phyloP scores from a whole-genome alignment of 1,140 invertebrate species.

The Temnothorax nylanderi region DNA sequence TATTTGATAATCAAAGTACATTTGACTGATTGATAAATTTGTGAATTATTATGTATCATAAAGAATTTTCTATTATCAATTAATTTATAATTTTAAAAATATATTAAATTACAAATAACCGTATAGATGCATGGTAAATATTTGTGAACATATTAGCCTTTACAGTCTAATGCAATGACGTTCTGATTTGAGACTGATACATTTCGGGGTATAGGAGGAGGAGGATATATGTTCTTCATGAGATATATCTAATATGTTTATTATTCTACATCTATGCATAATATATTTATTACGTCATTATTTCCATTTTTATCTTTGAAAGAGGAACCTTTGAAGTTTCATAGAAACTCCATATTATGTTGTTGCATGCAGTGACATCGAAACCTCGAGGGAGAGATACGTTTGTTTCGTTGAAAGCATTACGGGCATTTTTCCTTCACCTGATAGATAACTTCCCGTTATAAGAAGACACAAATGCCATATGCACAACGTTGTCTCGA shows the following conservation, averaged over 20 bases:
- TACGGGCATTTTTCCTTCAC: slow-evolving; percentile 39
- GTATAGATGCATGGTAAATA: background rate
- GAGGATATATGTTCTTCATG: background rate
- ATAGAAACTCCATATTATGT: background rate
- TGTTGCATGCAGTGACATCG: slow-evolving; percentile 13
- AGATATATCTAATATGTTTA: background rate
- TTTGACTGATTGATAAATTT: background rate
- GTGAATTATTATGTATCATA: background rate
- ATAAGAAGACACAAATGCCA: slow-evolving; percentile 63
- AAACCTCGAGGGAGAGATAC: slow-evolving; percentile 55
- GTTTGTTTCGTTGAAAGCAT: slow-evolving; percentile 43
- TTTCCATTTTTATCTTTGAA: background rate
- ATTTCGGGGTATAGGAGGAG: background rate
- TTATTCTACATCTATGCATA: background rate
- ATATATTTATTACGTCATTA: background rate
- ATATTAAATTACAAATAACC: background rate
- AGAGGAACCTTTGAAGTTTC: background rate
- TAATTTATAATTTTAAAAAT: background rate
- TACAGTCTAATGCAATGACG: background rate
- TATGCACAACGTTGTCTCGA: slow-evolving; percentile 69
- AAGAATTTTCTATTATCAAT: background rate
- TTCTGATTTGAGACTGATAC: background rate
- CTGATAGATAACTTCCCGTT: slow-evolving; percentile 58
- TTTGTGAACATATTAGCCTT: background rate
- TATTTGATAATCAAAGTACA: slow-evolving; percentile 3